A percentile compares a stretch with the other conserved stretches of the same genome.
Conservation (phyloP, 2,113 vertebrate species). For the Python bivittatus region DNA sequence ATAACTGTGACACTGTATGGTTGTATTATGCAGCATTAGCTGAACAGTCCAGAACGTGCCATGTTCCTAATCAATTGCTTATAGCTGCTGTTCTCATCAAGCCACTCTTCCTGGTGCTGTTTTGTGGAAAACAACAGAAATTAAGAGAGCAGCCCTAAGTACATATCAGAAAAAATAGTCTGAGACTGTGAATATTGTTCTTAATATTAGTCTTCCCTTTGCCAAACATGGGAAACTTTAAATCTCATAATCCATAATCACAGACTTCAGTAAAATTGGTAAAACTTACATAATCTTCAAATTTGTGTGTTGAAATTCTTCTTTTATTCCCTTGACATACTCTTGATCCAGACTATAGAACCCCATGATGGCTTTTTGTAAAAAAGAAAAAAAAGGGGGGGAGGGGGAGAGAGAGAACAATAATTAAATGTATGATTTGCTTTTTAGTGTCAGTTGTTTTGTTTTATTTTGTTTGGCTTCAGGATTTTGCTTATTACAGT, state of each 20-base stretch:
- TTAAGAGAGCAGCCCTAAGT: not conserved
- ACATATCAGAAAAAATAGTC: not conserved
- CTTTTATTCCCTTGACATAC: not conserved
- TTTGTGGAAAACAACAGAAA: conserved; percentile 1
- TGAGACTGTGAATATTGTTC: conserved; percentile 8
- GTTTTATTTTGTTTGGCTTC: not conserved
- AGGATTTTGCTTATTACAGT: not conserved
- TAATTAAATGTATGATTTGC: not conserved
- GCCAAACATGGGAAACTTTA: not conserved
- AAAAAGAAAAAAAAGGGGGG: not conserved
- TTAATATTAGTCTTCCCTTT: not conserved
- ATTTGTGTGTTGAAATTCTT: not conserved
- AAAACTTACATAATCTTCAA: not conserved
- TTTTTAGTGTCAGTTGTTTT: not conserved
- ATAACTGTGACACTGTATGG: not conserved
- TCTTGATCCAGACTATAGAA: not conserved
- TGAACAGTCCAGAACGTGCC: not conserved
- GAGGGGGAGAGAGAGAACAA: not conserved
- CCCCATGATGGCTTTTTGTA: not conserved
- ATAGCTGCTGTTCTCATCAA: not conserved
- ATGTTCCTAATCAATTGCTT: not conserved
- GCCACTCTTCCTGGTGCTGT: not conserved
- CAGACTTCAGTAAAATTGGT: not conserved
- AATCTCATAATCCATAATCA: not conserved
- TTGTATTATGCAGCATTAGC: not conserved